A percentile compares a stretch with the other conserved stretches of the same genome.
Evolutionary conservation across 2,113 vertebrate genomes (phyloP).

Genomic region (Columba livia): DNA sequence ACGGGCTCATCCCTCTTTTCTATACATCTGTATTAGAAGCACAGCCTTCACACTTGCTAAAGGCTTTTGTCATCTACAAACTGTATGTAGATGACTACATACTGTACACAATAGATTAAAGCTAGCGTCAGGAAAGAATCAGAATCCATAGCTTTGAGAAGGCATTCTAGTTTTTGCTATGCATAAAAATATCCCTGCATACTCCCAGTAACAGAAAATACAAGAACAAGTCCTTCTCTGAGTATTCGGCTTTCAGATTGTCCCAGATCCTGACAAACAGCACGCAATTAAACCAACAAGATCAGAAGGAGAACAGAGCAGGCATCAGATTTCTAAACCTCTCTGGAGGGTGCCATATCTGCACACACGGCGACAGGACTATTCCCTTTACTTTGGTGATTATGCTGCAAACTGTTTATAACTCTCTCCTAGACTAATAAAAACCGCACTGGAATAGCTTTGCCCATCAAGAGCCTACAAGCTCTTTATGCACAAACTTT

Average conservation of each 20-base stretch:
- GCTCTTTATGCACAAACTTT: neutral
- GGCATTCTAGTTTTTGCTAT: neutral
- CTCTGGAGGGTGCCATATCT: neutral
- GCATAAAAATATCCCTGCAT: neutral
- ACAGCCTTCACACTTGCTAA: neutral
- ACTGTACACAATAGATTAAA: neutral
- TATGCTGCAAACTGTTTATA: neutral
- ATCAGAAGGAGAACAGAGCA: neutral
- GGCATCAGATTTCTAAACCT: neutral
- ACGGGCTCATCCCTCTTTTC: neutral
- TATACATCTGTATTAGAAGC: neutral
- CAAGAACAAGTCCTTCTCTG: neutral
- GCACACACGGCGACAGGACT: neutral
- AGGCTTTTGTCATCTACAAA: neutral
- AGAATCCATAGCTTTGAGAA: neutral
- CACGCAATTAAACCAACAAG: neutral
- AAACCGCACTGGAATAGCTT: neutral
- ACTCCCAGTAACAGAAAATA: neutral
- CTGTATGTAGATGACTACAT: no score
- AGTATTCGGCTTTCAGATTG: neutral
- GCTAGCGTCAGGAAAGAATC: neutral
- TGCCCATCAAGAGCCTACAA: neutral
- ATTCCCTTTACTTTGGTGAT: neutral
- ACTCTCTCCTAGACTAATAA: neutral
- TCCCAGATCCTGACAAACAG: constrained; percentile 12